These are phyloP conservation scores for Eurystomus glaucurus DNA, from an alignment of 2,797 vertebrate genomes.

Conservation along the genomic window DNA sequence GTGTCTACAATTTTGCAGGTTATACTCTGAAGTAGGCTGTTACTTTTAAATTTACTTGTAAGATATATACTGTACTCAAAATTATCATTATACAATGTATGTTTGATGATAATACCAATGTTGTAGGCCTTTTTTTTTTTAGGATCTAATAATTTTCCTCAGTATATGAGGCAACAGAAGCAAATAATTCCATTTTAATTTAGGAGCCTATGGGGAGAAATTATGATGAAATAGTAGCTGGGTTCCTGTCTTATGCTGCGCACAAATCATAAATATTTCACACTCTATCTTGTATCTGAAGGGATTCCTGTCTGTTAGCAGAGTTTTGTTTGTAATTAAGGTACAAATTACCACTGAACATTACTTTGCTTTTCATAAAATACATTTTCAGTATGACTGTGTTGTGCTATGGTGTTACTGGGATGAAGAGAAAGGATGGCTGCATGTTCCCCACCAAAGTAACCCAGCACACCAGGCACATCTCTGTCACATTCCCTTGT, in stretches of 20 bases:
- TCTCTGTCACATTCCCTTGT: neutral
- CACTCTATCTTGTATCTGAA: constrained; percentile 33
- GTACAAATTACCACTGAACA: constrained; percentile 33
- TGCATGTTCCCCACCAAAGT: neutral
- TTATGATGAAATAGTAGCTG: neutral
- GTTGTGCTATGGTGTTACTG: fast-evolving
- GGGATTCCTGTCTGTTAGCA: neutral
- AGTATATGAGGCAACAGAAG: constrained; percentile 10
- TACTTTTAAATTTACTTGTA: neutral
- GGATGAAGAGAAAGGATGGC: neutral
- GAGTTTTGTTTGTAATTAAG: constrained; percentile 52
- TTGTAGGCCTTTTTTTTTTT: neutral
- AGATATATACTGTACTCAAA: neutral
- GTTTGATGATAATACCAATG: neutral
- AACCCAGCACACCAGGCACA: neutral
- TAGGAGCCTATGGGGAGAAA: constrained; percentile 30
- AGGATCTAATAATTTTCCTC: constrained; percentile 22
- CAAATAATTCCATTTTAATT: constrained; percentile 53
- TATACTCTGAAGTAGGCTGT: neutral
- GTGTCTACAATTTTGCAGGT: neutral
- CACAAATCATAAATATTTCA: constrained; percentile 67
- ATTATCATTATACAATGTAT: neutral
- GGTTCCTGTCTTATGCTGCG: neutral
- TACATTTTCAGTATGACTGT: neutral
- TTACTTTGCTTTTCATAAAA: constrained; percentile 5